Evolutionary conservation across 2,888 invertebrate species (phyloP), one percentile per base, ranked within the genome.

Genomic region (Eledone cirrhosa): DNA sequence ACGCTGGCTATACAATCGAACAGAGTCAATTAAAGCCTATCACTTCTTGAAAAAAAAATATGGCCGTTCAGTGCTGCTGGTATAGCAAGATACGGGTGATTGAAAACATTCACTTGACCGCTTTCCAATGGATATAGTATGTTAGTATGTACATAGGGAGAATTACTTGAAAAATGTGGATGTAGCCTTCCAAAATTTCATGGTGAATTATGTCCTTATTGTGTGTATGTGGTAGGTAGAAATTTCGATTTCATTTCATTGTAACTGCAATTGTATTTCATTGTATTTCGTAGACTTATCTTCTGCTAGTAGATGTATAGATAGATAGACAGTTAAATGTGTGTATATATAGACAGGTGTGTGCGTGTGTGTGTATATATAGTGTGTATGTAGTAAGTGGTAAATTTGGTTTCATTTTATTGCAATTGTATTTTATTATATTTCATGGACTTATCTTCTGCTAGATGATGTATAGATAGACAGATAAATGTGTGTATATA

Each of bases 151-250:
- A 76, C 48, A 47, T 48, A 48, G 76, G 76, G 47, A 48, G 16
- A 24, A 76, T 76, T 76, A 76, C 76, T 47, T 76, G 76, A 76
- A 76, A 67, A 76, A 48, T 76, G 76, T 76, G 76, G 29, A 76
- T 76, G 76, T 76, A 76, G 76, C 76, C 13, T 48, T 76, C 47
- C 47, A 48, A 76, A 27, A 47, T 48, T 47, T 47, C 47, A 16
- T 47, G n/a, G 72, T 31, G 48, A 76, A 76, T 48, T 76, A 76
- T 76, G 76, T 76, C 76, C 41, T 76, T 76, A 76, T 76, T 76
- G 76, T 76, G 76, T 76, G 47, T 76, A 48, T 76, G 76, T 76
- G 76, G 76, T 76, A 76, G 47, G 76, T 75, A n/a, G 22, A 29
- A 67, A 22, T 19, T 11, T 24, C n/a, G 5, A 29, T 65, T 65